Evolutionary conservation across 2,113 vertebrate species (phyloP).

Genomic region (Rhombomys opimus): DNA sequence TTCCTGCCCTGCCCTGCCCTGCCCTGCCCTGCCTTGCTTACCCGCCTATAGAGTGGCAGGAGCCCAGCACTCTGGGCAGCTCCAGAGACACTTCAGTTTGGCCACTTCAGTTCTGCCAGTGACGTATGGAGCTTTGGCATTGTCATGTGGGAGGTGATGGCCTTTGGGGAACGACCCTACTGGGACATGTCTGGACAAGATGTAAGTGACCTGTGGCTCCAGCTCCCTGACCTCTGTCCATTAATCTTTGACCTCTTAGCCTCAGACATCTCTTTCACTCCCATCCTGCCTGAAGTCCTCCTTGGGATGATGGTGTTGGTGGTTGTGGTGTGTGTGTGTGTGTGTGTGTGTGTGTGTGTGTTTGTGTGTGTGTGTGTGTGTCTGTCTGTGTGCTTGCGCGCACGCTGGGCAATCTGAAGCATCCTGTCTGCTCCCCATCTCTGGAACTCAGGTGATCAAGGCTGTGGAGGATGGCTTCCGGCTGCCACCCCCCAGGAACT

Average conservation of each 20-base stretch:
- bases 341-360: background rate
- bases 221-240: background rate
- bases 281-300: background rate
- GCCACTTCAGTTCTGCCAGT: slow-evolving; percentile 95
- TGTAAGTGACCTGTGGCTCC: slow-evolving; percentile 86
- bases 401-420: background rate
- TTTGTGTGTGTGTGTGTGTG: background rate
- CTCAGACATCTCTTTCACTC: background rate
- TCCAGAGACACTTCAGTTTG: slow-evolving; percentile 95
- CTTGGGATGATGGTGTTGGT: background rate
- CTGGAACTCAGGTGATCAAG: slow-evolving; percentile 92
- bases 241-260: background rate
- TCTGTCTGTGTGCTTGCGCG: background rate
- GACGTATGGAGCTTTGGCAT: slow-evolving; percentile 99
- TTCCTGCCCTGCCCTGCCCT: slow-evolving; percentile 25
- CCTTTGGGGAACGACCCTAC: slow-evolving; percentile 98
- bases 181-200: slow-evolving; percentile 99
- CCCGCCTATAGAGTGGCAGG: slow-evolving; percentile 89
- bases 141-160: slow-evolving; percentile 99
- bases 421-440: background rate
- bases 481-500: slow-evolving; percentile 94
- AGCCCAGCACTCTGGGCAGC: slow-evolving; percentile 96
- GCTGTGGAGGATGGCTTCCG: slow-evolving; percentile 98
- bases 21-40: background rate
- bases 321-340: background rate